Evolutionary conservation across 2,113 vertebrate species (phyloP).

Genomic region (Nematolebias whitei): DNA sequence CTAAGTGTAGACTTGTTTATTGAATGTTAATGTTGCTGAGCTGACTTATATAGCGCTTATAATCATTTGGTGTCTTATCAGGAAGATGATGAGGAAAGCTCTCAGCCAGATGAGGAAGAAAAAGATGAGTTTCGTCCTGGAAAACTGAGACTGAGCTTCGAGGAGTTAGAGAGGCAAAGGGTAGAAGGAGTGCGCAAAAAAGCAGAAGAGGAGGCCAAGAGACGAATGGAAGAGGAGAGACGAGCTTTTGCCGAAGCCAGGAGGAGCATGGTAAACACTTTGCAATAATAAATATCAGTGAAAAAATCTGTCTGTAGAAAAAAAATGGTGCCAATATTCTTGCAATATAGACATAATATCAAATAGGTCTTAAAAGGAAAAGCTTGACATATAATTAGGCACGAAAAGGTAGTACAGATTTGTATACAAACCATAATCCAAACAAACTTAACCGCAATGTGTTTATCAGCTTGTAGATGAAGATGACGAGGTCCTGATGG

Average conservation of each 20-base stretch:
- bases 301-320: too few relatives aligned
- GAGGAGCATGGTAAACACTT: constrained; percentile 87
- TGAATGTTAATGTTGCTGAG: background rate
- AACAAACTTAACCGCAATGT: background rate
- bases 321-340: too few relatives aligned
- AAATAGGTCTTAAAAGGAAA: background rate
- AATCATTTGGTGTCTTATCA: constrained; percentile 20
- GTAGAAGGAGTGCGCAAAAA: constrained; percentile 88
- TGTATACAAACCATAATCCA: too few relatives aligned
- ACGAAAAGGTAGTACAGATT: too few relatives aligned
- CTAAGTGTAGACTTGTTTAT: too few relatives aligned
- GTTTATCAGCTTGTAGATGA: constrained; percentile 76
- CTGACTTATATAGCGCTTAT: background rate
- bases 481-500: constrained; percentile 78
- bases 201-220: constrained; percentile 88
- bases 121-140: constrained; percentile 83
- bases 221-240: constrained; percentile 92
- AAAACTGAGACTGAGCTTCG: constrained; percentile 93
- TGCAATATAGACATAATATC: too few relatives aligned
- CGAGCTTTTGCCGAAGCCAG: constrained; percentile 94
- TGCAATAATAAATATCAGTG: background rate
- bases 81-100: constrained; percentile 68
- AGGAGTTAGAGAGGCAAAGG: constrained; percentile 92
- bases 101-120: constrained; percentile 68
- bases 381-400: background rate